phyloP scores from a whole-genome alignment of 1,140 invertebrate genomes.

The Gonioctena quinquepunctata region DNA sequence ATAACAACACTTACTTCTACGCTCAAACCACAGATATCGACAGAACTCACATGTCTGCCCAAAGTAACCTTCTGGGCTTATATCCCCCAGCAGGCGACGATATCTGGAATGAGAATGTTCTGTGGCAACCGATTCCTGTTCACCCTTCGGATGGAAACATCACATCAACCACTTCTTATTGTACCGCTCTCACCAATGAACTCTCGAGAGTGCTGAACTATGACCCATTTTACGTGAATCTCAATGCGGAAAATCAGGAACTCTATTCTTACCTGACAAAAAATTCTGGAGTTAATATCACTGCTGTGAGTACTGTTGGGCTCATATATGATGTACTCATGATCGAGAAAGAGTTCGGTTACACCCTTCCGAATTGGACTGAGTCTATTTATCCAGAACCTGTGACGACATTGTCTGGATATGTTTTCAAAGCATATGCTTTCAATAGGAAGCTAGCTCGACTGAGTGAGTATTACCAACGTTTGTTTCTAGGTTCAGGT shows the following conservation, averaged over 20 bases:
- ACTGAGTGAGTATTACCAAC: conserved; percentile 1
- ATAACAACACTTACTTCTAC: conserved; percentile 65
- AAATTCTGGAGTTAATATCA: background rate
- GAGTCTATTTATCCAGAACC: background rate
- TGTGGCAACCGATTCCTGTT: conserved; percentile 86
- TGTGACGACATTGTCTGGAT: background rate
- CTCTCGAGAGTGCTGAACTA: background rate
- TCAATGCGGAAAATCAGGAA: background rate
- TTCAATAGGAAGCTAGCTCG: background rate
- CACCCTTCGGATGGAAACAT: conserved; percentile 53
- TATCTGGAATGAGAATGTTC: conserved; percentile 69
- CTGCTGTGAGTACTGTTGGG: background rate
- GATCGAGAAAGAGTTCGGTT: background rate
- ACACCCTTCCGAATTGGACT: background rate
- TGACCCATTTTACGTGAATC: background rate
- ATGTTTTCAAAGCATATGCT: background rate
- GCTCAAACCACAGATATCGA: conserved; percentile 76
- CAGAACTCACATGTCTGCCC: conserved; percentile 83
- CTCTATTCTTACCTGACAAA: background rate
- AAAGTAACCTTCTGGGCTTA: conserved; percentile 77
- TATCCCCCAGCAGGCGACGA: conserved; percentile 72
- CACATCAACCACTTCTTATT: background rate
- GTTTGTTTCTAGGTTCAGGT: too few species aligned
- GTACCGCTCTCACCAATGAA: background rate
- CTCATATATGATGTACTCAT: background rate